These are phyloP conservation scores for Acrobasis repandana DNA, from an alignment of 2,888 invertebrate genomes.

Conservation along the genomic window DNA sequence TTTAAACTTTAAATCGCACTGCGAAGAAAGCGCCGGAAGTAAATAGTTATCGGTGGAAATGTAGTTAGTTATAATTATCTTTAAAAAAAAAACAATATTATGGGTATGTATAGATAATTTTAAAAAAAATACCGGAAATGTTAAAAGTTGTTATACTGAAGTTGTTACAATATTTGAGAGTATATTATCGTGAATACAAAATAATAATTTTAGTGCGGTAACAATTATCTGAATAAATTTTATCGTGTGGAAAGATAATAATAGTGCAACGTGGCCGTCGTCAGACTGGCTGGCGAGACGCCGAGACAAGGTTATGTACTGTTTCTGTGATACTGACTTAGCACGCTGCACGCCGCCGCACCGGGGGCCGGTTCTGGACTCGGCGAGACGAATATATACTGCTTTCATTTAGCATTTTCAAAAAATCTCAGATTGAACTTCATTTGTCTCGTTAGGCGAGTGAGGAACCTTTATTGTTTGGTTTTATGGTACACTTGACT, in stretches of 20 bases:
- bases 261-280: constrained; percentile 56
- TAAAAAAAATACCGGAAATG: constrained; percentile 71
- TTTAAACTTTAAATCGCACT: constrained; percentile 16
- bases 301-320: constrained; percentile 34
- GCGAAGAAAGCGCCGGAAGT: constrained; percentile 28
- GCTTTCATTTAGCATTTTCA: background rate
- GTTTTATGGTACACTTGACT: too few species aligned
- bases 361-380: background rate
- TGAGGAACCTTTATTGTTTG: too few species aligned
- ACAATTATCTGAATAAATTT: constrained; percentile 54
- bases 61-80: constrained; percentile 72
- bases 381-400: background rate
- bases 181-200: constrained; percentile 77
- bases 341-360: constrained; percentile 29
- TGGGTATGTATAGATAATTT: constrained; percentile 75
- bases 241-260: constrained; percentile 71
- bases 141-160: constrained; percentile 83
- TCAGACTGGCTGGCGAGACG: constrained; percentile 28
- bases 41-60: constrained; percentile 62
- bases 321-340: constrained; percentile 55
- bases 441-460: too few species aligned
- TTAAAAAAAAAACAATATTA: constrained; percentile 62
- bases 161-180: constrained; percentile 84
- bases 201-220: constrained; percentile 68
- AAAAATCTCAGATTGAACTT: too few species aligned